These are phyloP conservation scores for Tonatia bakeri DNA, from an alignment of 2,113 vertebrate species.

Conservation along the genomic window DNA sequence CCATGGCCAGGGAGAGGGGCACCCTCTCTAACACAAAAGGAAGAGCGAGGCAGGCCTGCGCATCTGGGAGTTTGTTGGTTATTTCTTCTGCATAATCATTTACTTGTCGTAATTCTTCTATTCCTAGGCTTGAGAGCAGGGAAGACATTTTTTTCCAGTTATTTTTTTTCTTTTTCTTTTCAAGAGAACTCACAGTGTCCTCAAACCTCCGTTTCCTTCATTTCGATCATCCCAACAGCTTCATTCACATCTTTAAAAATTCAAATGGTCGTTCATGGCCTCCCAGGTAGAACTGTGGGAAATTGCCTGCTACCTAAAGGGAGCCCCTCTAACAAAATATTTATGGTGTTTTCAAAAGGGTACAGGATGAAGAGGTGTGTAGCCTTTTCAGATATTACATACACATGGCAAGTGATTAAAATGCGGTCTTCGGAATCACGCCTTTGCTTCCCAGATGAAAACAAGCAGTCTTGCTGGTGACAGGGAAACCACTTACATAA, in stretches of 20 bases:
- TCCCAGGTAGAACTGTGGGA: neutral
- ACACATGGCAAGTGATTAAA: neutral
- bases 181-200: neutral
- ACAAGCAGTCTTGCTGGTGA: neutral
- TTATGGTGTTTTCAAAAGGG: slow-evolving; percentile 17
- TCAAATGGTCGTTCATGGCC: neutral
- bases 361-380: neutral
- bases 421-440: neutral
- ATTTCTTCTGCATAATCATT: neutral
- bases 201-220: neutral
- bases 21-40: neutral
- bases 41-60: neutral
- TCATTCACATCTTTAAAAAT: slow-evolving; percentile 23
- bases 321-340: neutral
- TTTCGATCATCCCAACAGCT: neutral
- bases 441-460: neutral
- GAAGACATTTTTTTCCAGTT: too few species aligned
- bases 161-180: neutral
- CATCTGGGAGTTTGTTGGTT: neutral
- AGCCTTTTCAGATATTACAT: neutral
- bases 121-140: neutral
- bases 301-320: slow-evolving; percentile 10
- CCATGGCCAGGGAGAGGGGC: too few species aligned
- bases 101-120: neutral
- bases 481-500: neutral